These are phyloP conservation scores for rat (Rattus norvegicus) DNA, from an alignment of 2,113 vertebrate genomes.

Conservation along the genomic window DNA sequence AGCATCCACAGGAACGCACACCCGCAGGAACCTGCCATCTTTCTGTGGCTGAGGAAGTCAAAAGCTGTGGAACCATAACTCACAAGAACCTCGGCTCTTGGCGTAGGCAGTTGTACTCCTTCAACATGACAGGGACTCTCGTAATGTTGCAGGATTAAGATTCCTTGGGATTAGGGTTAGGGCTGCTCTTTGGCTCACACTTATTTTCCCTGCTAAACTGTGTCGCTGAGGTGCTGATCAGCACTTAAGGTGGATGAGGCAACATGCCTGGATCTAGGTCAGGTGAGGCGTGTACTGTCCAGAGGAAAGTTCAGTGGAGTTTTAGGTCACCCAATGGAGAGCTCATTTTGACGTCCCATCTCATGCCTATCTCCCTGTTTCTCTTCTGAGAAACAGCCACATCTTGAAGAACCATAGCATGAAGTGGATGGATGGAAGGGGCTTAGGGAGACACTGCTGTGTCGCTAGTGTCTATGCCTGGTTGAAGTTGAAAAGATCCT, in stretches of 20 bases:
- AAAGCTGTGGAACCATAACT: not conserved
- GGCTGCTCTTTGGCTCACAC: not conserved
- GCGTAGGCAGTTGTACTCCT: not conserved
- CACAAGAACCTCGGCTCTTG: not conserved
- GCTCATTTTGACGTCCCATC: not conserved
- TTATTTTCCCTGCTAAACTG: not conserved
- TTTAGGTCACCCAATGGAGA: not conserved
- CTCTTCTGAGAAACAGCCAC: not conserved
- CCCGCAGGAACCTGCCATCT: not conserved
- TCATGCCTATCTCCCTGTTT: not conserved
- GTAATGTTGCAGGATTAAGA: not conserved
- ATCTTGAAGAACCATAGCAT: not conserved
- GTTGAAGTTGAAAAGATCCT: not conserved
- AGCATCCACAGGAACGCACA: not conserved
- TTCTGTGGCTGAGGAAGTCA: not conserved
- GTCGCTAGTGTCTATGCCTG: not conserved
- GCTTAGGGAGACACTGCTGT: not conserved
- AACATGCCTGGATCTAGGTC: not conserved
- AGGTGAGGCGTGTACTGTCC: not conserved
- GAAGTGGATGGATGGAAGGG: not conserved
- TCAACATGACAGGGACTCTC: not conserved
- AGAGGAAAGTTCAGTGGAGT: not conserved
- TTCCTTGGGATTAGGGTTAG: not conserved
- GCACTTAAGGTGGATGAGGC: not conserved
- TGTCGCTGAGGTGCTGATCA: not conserved